Evolutionary conservation across 2,888 invertebrate genomes (phyloP).

Genomic region (Tupiocoris notatus): DNA sequence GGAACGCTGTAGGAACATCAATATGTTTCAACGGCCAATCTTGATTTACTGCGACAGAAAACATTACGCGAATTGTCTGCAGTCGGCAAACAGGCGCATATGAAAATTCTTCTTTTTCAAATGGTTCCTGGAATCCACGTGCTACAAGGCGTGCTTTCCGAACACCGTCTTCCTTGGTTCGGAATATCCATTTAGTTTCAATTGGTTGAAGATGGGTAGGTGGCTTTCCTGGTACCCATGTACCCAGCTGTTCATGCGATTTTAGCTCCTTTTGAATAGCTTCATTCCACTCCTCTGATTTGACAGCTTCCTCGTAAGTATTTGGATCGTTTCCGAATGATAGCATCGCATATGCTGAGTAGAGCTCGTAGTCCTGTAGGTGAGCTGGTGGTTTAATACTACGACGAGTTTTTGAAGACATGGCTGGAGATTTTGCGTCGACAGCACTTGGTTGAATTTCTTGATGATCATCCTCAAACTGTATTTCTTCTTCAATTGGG

Average conservation of each 20-base stretch:
- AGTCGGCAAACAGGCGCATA: conserved; percentile 19
- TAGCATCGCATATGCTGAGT: not conserved
- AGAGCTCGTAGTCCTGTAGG: too few species aligned
- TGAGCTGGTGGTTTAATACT: too few species aligned
- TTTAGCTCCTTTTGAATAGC: conserved; percentile 39
- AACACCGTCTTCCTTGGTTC: conserved; percentile 39
- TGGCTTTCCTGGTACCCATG: conserved; percentile 35
- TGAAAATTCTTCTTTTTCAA: not conserved
- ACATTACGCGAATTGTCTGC: conserved; percentile 28
- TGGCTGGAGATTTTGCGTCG: too few species aligned
- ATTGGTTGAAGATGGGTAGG: conserved; percentile 32
- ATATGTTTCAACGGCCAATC: conserved; percentile 12
- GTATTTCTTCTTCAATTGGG: too few species aligned
- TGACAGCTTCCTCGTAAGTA: conserved; percentile 35
- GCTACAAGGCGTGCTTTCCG: conserved; percentile 44
- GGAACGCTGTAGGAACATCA: conserved; percentile 8
- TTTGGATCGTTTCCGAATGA: conserved; percentile 35
- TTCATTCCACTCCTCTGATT: conserved; percentile 27
- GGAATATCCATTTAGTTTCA: conserved; percentile 44
- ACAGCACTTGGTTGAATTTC: too few species aligned
- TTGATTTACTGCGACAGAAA: not conserved
- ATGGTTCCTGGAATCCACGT: not conserved
- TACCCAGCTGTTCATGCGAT: conserved; percentile 42
- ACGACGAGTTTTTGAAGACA: too few species aligned
- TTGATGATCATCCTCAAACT: too few species aligned